phyloP scores from a whole-genome alignment of 2,888 invertebrate species.

The Eupithecia inturbata region DNA sequence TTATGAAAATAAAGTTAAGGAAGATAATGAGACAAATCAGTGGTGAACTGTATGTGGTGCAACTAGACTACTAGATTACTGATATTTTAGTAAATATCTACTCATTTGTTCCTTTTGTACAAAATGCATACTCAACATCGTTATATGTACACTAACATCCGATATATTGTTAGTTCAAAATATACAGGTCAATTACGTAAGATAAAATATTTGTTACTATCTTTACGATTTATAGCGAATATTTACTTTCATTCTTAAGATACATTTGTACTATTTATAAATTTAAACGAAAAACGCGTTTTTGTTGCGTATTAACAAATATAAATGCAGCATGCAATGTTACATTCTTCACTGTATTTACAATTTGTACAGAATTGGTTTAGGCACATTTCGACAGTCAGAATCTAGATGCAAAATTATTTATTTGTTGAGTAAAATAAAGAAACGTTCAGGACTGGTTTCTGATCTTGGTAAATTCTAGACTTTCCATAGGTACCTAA shows the following conservation, averaged over 20 bases:
- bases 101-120: slow-evolving; percentile 70
- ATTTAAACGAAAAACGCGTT: slow-evolving; percentile 61
- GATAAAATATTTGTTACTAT: slow-evolving; percentile 52
- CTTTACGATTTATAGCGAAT: slow-evolving; percentile 33
- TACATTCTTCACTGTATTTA: slow-evolving; percentile 62
- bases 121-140: slow-evolving; percentile 61
- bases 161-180: slow-evolving; percentile 63
- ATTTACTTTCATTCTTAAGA: slow-evolving; percentile 63
- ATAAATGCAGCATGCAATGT: slow-evolving; percentile 57
- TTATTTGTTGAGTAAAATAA: not conserved
- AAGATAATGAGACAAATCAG: not conserved
- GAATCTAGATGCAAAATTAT: not conserved
- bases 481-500: not conserved
- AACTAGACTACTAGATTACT: slow-evolving; percentile 52
- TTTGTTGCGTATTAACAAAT: slow-evolving; percentile 53
- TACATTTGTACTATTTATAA: slow-evolving; percentile 82
- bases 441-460: not conserved
- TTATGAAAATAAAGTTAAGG: not conserved
- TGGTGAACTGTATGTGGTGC: not conserved
- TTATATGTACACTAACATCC: slow-evolving; percentile 54
- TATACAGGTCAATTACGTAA: slow-evolving; percentile 45
- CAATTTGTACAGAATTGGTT: slow-evolving; percentile 60
- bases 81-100: slow-evolving; percentile 74
- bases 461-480: not conserved
- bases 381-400: slow-evolving; percentile 8